Evolutionary conservation across 2,113 vertebrate species (phyloP).

Genomic region (Reinhardtius hippoglossoides): DNA sequence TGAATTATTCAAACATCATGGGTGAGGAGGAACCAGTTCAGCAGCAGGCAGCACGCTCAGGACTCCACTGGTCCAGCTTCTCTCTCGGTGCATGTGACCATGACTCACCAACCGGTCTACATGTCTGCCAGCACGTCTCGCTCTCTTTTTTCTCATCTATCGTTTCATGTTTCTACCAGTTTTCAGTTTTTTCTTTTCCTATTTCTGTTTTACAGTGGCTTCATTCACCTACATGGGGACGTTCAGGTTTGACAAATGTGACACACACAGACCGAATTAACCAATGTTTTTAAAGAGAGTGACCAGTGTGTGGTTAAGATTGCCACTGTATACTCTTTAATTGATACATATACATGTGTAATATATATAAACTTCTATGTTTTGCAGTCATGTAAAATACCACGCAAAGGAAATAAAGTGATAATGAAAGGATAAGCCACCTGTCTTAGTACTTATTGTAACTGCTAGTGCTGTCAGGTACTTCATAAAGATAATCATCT

Average conservation of each 20-base stretch:
- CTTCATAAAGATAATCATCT: too few relatives aligned
- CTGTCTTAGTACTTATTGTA: too few relatives aligned
- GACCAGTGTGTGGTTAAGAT: not conserved
- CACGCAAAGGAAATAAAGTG: too few relatives aligned
- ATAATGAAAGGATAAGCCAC: too few relatives aligned
- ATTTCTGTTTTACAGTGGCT: not conserved
- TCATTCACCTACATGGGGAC: not conserved
- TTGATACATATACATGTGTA: too few relatives aligned
- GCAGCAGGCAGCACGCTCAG: not conserved
- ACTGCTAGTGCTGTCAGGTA: too few relatives aligned
- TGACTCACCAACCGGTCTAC: conserved; percentile 20
- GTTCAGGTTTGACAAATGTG: too few relatives aligned
- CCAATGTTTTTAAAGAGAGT: too few relatives aligned
- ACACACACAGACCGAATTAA: too few relatives aligned
- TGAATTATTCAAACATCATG: conserved; percentile 32
- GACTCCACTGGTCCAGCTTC: conserved; percentile 32
- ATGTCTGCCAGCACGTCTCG: not conserved
- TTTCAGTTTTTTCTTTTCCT: not conserved
- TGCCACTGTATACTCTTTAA: not conserved
- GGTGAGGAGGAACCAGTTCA: not conserved
- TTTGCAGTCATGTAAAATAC: too few relatives aligned
- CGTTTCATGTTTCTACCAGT: not conserved
- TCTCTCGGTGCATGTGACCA: conserved; percentile 32
- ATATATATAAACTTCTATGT: too few relatives aligned
- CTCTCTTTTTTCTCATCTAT: not conserved